Evolutionary conservation across 2,113 vertebrate genomes (phyloP).

Genomic region (Nothocercus julius): DNA sequence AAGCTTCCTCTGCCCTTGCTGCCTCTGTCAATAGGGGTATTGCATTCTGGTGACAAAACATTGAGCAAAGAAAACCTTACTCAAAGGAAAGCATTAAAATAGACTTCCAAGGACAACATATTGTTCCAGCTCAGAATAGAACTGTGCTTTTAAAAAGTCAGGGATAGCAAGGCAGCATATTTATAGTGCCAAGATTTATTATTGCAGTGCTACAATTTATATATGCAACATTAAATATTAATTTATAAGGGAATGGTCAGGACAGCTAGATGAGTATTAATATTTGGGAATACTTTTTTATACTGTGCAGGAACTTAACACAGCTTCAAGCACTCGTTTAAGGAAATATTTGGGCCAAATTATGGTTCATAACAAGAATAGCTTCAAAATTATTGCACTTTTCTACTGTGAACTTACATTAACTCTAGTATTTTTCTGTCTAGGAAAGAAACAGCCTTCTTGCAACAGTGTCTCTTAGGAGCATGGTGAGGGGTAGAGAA

Average conservation of each 20-base stretch:
- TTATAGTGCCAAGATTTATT: slow-evolving; percentile 25
- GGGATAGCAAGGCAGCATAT: not conserved
- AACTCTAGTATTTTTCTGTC: not conserved
- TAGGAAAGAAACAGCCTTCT: not conserved
- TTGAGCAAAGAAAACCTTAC: not conserved
- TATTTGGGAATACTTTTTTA: not conserved
- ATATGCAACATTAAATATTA: not conserved
- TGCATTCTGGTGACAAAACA: not conserved
- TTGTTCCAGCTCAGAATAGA: slow-evolving; percentile 44
- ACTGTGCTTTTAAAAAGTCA: slow-evolving; percentile 23
- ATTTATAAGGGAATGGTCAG: not conserved
- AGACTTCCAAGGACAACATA: slow-evolving; percentile 47
- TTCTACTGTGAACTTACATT: not conserved
- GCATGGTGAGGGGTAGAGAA: rapidly evolving
- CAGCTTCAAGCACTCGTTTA: not conserved
- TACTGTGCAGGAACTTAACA: not conserved
- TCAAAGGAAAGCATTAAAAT: slow-evolving; percentile 38
- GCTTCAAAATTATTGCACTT: not conserved
- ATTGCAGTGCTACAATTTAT: not conserved
- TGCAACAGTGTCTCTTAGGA: not conserved
- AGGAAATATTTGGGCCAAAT: not conserved
- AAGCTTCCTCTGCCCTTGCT: not conserved
- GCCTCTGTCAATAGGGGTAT: not conserved
- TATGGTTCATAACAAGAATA: not conserved
- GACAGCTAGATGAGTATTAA: not conserved